Evolutionary conservation across 1,140 invertebrate genomes (phyloP), one percentile per base, ranked within the genome.

Genomic region (Micrasema longulum): DNA sequence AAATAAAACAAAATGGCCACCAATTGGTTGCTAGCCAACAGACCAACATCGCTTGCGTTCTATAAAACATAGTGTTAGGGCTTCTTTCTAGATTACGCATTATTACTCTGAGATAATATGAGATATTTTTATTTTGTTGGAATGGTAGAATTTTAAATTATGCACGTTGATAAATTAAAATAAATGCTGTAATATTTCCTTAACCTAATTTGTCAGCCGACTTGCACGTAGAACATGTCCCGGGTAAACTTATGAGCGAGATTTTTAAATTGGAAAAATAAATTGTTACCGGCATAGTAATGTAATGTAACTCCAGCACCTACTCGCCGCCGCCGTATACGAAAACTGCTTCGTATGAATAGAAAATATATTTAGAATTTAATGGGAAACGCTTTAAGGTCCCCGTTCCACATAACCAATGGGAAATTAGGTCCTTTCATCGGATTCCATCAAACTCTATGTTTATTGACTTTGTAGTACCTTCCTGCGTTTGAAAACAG

Each of bases 241-340:
- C 45, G 53, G 63, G 68, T 57, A 71, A 71, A 71, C 69, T 68
- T 75, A 69, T 71, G 73, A 38, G 67, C 48, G 66, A 47, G 70
- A 75, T 65, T 72, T 75, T 67, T 67, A 75, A 75, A 75, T 75
- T 75, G 74, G 74, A 75, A 75, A 75, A 75, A 75, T 75, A 75
- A 75, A 75, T 75, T 72, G 74, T 75, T 55, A 60, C 73, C 60
- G 36, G 69, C 71, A 75, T 72, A 60, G 73, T 72, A 75, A 75
- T 66, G 45, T 71, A 57, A 71, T 53, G 12, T 67, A 45, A 64
- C 12, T 2, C 4, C 9, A 10, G 38, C 16, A 48, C n/a, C 47
- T 35, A 16, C n/a, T n/a, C n/a, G n/a, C n/a, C n/a, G n/a, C n/a
- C n/a, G n/a, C 22, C 60, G 22, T 22, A 22, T 26, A 64, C 14